Evolutionary conservation across 2,797 vertebrate genomes (phyloP), one percentile per base, ranked within the genome.

Genomic region (Avahi laniger): DNA sequence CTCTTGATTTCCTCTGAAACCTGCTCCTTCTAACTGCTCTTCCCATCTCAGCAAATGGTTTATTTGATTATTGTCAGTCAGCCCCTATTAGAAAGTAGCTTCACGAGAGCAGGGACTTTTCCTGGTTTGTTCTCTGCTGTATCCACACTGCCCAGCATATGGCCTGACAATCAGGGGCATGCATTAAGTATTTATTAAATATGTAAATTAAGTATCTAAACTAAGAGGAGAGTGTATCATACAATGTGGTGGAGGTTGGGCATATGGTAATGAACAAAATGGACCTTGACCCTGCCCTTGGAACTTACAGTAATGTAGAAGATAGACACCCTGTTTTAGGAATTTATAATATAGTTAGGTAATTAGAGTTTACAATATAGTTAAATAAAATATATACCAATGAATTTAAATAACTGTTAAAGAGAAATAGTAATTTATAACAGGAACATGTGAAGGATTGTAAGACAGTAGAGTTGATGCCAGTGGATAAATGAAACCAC

Each of bases 1-100:
- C 33, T 75, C 59, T 75, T 63, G 38, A 41, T 96, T 72, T 95
- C 87, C 30, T 87, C 30, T 22, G 41, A 91, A 93, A 91, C 15
- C 8, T 86, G 33, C 24, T 80, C 28, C 28, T 50, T 86, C n/a
- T 78, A 17, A 17, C 5, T 35, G 26, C 80, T 76, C 46, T 54
- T 81, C 59, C 18, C 22, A 3, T 78, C 75, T 93, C 38, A 69
- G 20, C 72, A 84, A 83, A 52, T 83, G 38, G 65, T 70, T 76
- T 91, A 65, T 70, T 83, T 88, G 61, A 75, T 33, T 82, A 54
- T 80, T 41, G 10, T 65, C 72, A 72, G 76, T 80, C 79, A 79
- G 72, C 26, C 83, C 2, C 33, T 57, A 15, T 57, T 70, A 38
- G 35, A 82, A 87, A 41, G 24, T 81, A 38, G 30, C 76, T 63